These are phyloP conservation scores for Drosophila yakuba DNA, from an alignment of 1,140 invertebrate species.

Conservation along the genomic window DNA sequence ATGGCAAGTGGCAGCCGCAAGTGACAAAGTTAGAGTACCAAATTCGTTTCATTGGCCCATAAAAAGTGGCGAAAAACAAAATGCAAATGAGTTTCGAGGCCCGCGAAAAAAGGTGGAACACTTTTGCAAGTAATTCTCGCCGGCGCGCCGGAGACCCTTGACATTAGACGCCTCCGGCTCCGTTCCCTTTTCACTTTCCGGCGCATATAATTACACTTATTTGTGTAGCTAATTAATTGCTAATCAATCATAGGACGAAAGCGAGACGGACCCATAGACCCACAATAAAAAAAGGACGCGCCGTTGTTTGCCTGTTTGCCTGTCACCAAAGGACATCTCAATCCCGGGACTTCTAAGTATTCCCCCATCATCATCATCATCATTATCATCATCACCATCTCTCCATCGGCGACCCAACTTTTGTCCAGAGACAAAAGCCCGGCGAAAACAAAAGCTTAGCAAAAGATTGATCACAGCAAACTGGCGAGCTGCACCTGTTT, in stretches of 20 bases:
- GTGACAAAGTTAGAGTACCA: conserved; percentile 62
- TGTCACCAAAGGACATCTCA: conserved; percentile 66
- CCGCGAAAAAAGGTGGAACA: conserved; percentile 62
- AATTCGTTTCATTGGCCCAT: conserved; percentile 78
- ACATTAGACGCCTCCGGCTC: conserved; percentile 38
- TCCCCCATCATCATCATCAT: conserved; percentile 17
- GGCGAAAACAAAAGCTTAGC: conserved; percentile 82
- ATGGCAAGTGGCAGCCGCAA: conserved; percentile 54
- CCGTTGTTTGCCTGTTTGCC: conserved; percentile 63
- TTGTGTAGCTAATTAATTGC: conserved; percentile 84
- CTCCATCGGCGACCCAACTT: conserved; percentile 17
- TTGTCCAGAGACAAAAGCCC: conserved; percentile 71
- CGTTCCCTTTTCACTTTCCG: background rate
- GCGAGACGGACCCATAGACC: conserved; percentile 28
- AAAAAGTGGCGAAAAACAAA: conserved; percentile 67
- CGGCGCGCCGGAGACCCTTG: conserved; percentile 45
- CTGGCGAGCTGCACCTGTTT: conserved; percentile 68
- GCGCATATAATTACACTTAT: conserved; percentile 82
- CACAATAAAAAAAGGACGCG: conserved; percentile 64
- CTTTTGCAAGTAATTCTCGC: conserved; percentile 66
- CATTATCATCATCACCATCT: background rate
- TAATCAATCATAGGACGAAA: conserved; percentile 78
- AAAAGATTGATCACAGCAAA: conserved; percentile 75
- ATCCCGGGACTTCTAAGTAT: conserved; percentile 72
- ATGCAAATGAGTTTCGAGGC: conserved; percentile 67